Conservation (phyloP, 2,113 vertebrate genomes). For the Megaleporinus macrocephalus region DNA sequence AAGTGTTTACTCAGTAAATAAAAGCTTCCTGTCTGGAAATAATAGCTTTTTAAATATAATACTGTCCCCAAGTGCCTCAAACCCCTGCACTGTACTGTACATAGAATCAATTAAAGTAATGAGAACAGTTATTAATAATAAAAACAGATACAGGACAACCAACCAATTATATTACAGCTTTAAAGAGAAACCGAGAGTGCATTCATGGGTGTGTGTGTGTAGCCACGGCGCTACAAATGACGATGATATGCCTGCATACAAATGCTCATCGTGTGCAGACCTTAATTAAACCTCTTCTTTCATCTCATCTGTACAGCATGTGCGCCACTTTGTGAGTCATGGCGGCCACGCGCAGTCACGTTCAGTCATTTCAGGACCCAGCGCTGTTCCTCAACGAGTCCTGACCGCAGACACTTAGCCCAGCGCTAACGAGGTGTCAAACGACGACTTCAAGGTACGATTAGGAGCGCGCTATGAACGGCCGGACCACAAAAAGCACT, state of each 20-base stretch:
- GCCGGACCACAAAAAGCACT: slow-evolving; percentile 46
- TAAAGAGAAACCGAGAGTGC: neutral
- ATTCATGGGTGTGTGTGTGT: neutral
- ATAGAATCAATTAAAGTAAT: too few species aligned
- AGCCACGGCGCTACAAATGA: neutral
- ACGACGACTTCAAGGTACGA: slow-evolving; percentile 62
- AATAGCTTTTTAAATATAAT: too few species aligned
- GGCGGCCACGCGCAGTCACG: neutral
- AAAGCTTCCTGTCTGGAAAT: too few species aligned
- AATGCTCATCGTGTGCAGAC: neutral
- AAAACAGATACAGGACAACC: too few species aligned
- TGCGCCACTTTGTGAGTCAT: slow-evolving; percentile 12
- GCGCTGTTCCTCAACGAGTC: slow-evolving; percentile 13
- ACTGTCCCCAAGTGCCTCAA: too few species aligned
- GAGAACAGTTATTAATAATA: too few species aligned
- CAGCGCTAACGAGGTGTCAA: slow-evolving; percentile 62
- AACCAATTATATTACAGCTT: too few species aligned
- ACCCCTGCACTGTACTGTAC: too few species aligned
- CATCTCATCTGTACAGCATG: slow-evolving; percentile 26
- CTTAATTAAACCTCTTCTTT: neutral
- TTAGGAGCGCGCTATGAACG: slow-evolving; percentile 50
- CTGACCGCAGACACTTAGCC: slow-evolving; percentile 52
- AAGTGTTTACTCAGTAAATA: too few species aligned
- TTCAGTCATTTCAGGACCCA: slow-evolving; percentile 11
- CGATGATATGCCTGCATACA: neutral